These are phyloP conservation scores for Tragulus kanchil DNA, from an alignment of 2,113 vertebrate species.

Conservation along the genomic window DNA sequence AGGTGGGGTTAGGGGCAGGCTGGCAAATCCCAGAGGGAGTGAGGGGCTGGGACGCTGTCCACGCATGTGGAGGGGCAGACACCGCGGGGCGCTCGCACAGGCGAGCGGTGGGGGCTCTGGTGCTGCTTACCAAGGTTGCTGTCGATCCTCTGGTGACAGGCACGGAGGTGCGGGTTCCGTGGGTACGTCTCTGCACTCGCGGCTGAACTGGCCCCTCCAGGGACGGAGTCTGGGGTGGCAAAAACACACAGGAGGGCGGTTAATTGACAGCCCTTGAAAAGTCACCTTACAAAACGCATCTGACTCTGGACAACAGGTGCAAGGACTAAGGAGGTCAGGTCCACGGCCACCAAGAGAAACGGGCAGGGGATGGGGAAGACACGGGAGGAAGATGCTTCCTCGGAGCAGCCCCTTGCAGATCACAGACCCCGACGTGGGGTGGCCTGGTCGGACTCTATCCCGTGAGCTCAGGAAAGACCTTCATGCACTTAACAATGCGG, in stretches of 20 bases:
- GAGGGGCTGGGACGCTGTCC: neutral
- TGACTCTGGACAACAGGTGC: neutral
- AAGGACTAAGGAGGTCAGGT: neutral
- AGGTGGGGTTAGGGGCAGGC: neutral
- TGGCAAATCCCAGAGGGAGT: neutral
- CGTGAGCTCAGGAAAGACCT: neutral
- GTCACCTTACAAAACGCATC: neutral
- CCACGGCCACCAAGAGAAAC: neutral
- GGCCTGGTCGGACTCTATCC: neutral
- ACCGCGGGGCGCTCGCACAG: fast-evolving
- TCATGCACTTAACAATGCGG: fast-evolving
- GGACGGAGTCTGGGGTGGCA: slow-evolving; percentile 74
- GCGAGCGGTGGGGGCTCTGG: fast-evolving
- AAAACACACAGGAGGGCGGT: neutral
- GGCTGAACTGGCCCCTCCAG: slow-evolving; percentile 70
- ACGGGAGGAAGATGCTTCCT: neutral
- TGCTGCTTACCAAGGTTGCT: slow-evolving; percentile 92
- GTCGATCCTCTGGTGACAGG: slow-evolving; percentile 95
- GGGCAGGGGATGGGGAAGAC: neutral
- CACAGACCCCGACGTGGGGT: neutral
- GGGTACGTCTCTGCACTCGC: slow-evolving; percentile 86
- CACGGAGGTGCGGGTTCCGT: slow-evolving; percentile 90
- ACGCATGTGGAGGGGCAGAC: neutral
- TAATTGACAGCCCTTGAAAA: neutral
- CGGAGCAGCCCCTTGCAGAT: neutral